Evolutionary conservation across 2,888 invertebrate species (phyloP).

Genomic region (Drosophila atripex): DNA sequence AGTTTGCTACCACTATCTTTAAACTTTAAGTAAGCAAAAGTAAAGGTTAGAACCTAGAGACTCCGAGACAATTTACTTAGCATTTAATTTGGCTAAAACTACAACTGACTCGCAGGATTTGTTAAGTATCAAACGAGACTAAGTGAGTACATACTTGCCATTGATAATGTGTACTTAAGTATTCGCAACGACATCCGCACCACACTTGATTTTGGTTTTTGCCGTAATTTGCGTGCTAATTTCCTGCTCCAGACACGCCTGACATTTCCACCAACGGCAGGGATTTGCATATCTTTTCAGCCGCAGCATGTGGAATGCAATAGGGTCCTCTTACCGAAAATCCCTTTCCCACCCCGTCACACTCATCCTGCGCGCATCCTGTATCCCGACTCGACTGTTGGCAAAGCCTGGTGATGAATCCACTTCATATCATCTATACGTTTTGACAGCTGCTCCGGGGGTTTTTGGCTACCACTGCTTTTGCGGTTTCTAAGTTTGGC

Average conservation of each 20-base stretch:
- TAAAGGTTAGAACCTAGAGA: too few species aligned
- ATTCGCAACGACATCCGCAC: background rate
- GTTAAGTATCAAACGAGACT: constrained; percentile 3
- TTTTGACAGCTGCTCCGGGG: constrained; percentile 37
- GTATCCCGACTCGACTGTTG: constrained; percentile 20
- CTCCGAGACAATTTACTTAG: background rate
- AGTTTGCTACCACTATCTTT: too few species aligned
- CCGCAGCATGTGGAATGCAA: constrained; percentile 45
- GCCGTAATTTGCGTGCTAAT: constrained; percentile 72
- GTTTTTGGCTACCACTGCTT: constrained; percentile 13
- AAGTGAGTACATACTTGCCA: background rate
- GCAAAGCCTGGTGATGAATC: constrained; percentile 32
- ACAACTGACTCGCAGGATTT: constrained; percentile 26
- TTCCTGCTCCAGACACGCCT: constrained; percentile 54
- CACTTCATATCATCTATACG: constrained; percentile 38
- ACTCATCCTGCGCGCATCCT: background rate
- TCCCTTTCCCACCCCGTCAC: background rate
- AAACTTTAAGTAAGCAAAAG: too few species aligned
- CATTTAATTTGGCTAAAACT: constrained; percentile 14
- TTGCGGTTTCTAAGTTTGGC: constrained; percentile 44
- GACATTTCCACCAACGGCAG: constrained; percentile 51
- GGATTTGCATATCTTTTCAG: constrained; percentile 68
- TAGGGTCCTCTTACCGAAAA: constrained; percentile 12
- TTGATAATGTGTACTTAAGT: background rate
- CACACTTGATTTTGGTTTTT: constrained; percentile 23